Evolutionary conservation across 1,140 invertebrate genomes (phyloP), one percentile per base, ranked within the genome.

Genomic region (Pemphigus obesinymphae): DNA sequence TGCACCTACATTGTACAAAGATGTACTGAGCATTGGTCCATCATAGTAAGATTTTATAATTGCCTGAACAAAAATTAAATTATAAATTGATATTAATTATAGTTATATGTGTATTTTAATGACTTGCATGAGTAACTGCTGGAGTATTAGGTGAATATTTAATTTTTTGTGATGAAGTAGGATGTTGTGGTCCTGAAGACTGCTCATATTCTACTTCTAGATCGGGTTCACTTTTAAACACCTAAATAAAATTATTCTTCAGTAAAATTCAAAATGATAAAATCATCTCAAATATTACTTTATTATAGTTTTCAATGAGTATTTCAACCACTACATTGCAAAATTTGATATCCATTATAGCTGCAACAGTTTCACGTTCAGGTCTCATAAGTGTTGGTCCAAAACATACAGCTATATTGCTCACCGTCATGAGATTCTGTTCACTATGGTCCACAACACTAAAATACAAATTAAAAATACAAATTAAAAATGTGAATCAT

Each of bases 311-410:
- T 84, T 96, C 94, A 82, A 99, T 96, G 48, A 99, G 89, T 85
- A 98, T 96, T 89, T 99, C 97, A 40, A 99, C 96, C 68, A 99
- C 95, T 84, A 98, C 94, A 89, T 99, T 99, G 87, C 96, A 97
- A 90, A 99, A 99, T 88, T 99, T 99, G 82, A 99, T 96, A 87
- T 99, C 96, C 90, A 99, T 94, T 85, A 99, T 98, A 84, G 97
- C 96, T 48, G 97, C 96, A 72, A 99, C 94, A 4, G 96, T 97
- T 89, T 99, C 97, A 87, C 97, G 95, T 89, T 96, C 94, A 8
- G 97, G 94, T 80, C 96, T 90, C 85, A 99, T 89, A 83, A 99
- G 89, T 43, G 97, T 98, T n/a, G 97, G 97, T 31, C 97, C 97
- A 88, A 99, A 99, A 87, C 97, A 99, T n/a, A 99, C 97, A 2